A percentile compares a stretch with the other conserved stretches of the same genome.
Evolutionary conservation across 1,140 invertebrate genomes (phyloP).

Genomic region (Eumeta japonica): DNA sequence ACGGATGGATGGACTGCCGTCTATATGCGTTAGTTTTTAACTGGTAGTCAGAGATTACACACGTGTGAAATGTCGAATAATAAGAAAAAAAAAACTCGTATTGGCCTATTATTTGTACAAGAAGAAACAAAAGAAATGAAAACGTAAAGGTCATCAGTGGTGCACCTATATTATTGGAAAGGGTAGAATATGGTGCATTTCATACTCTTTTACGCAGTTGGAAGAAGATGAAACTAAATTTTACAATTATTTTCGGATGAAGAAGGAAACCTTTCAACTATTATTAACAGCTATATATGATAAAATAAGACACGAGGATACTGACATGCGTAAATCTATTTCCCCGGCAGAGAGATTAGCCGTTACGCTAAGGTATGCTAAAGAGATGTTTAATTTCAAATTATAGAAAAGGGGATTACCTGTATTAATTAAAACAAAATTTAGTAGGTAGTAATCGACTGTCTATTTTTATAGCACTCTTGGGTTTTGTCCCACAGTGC

Average conservation of each 20-base stretch:
- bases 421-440: slow-evolving; percentile 4
- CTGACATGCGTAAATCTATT: slow-evolving; percentile 4
- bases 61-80: too few species aligned
- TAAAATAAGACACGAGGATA: slow-evolving; percentile 4
- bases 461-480: background rate
- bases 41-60: slow-evolving; percentile 15
- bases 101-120: too few species aligned
- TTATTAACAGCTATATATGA: slow-evolving; percentile 4
- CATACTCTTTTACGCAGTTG: too few species aligned
- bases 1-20: slow-evolving; percentile 4
- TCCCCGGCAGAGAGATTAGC: slow-evolving; percentile 4
- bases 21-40: slow-evolving; percentile 6
- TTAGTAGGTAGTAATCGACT: slow-evolving; percentile 2
- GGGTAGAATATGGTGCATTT: too few species aligned
- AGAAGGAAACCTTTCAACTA: slow-evolving; percentile 3
- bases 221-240: too few species aligned
- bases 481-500: too few species aligned
- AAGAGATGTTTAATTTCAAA: slow-evolving; percentile 3
- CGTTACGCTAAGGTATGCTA: slow-evolving; percentile 3
- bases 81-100: too few species aligned
- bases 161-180: too few species aligned
- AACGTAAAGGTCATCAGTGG: slow-evolving; percentile 15
- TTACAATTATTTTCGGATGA: too few species aligned
- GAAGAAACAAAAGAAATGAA: slow-evolving; percentile 17
- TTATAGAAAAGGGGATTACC: slow-evolving; percentile 4